A percentile compares a stretch with the other conserved stretches of the same genome.
Conservation (phyloP, 1,140 invertebrate genomes). For the Ceratoteleas bidentatus region DNA sequence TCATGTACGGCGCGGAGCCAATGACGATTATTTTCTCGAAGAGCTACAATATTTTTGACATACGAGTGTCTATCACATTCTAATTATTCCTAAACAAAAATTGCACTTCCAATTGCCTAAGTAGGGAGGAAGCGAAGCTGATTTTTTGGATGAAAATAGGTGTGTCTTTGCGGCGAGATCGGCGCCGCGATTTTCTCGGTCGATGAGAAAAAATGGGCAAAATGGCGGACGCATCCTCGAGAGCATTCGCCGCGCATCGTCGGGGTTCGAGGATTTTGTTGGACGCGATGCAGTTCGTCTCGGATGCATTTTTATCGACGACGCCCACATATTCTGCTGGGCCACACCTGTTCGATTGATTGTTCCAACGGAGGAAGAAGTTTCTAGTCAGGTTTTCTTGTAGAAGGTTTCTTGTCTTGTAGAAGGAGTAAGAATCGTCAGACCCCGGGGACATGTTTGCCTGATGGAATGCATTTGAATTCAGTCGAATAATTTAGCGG, state of each 20-base stretch:
- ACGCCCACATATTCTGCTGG: conserved; percentile 57
- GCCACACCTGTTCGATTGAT: conserved; percentile 64
- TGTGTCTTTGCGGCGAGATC: neutral
- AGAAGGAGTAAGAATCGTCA: conserved; percentile 4
- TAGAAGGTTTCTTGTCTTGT: too few relatives aligned
- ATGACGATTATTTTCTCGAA: conserved; percentile 48
- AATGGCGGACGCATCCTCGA: conserved; percentile 7
- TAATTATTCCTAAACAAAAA: too few relatives aligned
- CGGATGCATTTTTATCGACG: conserved; percentile 34
- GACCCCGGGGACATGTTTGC: neutral
- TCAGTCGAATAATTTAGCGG: too few relatives aligned
- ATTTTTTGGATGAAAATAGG: conserved; percentile 12
- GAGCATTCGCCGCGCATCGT: conserved; percentile 17
- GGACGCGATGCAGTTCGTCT: conserved; percentile 40
- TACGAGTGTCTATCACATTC: too few relatives aligned
- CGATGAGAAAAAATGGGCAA: conserved; percentile 6
- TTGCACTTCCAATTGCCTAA: too few relatives aligned
- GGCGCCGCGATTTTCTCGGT: too few relatives aligned
- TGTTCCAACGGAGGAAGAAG: conserved; percentile 27
- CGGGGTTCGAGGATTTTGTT: conserved; percentile 18
- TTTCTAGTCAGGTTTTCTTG: conserved; percentile 12
- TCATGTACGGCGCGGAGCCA: conserved; percentile 65
- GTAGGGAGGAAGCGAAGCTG: conserved; percentile 7
- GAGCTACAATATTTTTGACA: too few relatives aligned
- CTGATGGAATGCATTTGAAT: too few relatives aligned